Conservation (phyloP, 2,113 vertebrate genomes). For the Beaufortia kweichowensis region DNA sequence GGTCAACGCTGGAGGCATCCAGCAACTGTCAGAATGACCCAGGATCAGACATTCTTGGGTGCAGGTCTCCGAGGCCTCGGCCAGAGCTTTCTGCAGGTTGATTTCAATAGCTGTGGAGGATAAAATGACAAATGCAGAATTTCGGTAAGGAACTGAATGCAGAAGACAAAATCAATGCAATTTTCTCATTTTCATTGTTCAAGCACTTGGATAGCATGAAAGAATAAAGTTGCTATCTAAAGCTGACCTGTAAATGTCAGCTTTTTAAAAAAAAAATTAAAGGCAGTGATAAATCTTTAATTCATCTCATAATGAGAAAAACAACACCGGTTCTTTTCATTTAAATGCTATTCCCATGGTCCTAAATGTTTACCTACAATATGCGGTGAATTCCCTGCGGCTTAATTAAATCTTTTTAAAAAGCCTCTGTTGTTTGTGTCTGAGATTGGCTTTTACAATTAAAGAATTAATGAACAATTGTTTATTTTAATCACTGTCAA, state of each 20-base stretch:
- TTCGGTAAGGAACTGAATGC: slow-evolving; percentile 7
- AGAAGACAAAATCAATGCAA: slow-evolving; percentile 27
- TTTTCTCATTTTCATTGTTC: slow-evolving; percentile 27
- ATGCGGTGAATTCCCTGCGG: slow-evolving; percentile 76
- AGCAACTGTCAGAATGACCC: slow-evolving; percentile 97
- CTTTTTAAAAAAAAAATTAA: slow-evolving; percentile 67
- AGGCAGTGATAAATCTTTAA: slow-evolving; percentile 74
- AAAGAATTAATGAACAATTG: slow-evolving; percentile 76
- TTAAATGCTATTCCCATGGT: slow-evolving; percentile 73
- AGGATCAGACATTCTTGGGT: slow-evolving; percentile 96
- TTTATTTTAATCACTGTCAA: slow-evolving; percentile 73
- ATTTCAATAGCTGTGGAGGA: slow-evolving; percentile 85
- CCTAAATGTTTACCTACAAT: slow-evolving; percentile 78
- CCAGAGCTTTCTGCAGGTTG: slow-evolving; percentile 89
- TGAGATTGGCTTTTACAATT: slow-evolving; percentile 68
- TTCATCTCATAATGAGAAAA: slow-evolving; percentile 75
- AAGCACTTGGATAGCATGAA: slow-evolving; percentile 50
- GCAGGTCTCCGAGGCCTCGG: slow-evolving; percentile 93
- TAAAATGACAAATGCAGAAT: slow-evolving; percentile 51
- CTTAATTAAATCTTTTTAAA: slow-evolving; percentile 75
- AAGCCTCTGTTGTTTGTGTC: slow-evolving; percentile 66
- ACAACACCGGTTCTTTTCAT: slow-evolving; percentile 72
- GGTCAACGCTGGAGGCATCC: slow-evolving; percentile 91
- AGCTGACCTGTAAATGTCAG: slow-evolving; percentile 69
- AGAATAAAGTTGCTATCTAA: slow-evolving; percentile 64